Evolutionary conservation across 2,888 invertebrate species (phyloP), one percentile per base, ranked within the genome.

Genomic region (Aporophyla nigra): DNA sequence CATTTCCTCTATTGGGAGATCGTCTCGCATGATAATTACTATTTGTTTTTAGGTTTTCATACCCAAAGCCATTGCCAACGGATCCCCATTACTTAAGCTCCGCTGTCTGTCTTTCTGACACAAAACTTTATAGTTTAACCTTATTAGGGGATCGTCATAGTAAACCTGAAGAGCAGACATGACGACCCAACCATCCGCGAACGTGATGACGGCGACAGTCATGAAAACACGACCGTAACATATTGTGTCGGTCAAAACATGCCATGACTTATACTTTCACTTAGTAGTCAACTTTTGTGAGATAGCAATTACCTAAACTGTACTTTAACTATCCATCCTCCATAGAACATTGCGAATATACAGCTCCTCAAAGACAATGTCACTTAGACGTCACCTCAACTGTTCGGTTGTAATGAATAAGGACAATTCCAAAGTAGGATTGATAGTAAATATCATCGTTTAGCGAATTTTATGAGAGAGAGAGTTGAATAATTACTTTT

Each of bases 351-450:
- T 49, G n/a, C 7, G 21, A 19, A 19, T 24, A 19, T 33, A 74
- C 33, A 33, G 21, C 27, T 71, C 9, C 24, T 67, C 27, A 53
- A 61, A 62, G 67, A 43, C 40, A 63, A 58, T 58, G 63, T 79
- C 68, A 79, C 74, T 63, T 79, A 74, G 43, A 51, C 24, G 21
- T 62, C 43, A 61, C 73, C 79, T 62, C 66, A 62, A 79, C 40
- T 59, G 33, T 53, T 10, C 46, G 6, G 14, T 12, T 40, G 14
- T 80, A 80, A 80, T 69, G 43, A 80, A 74, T 59, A 53, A 80
- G 49, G 40, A 74, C 58, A 14, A 51, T 62, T 61, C 65, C 54
- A 2, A 74, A 65, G n/a, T 43, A 10, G 14, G 2, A 10, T 49
- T 59, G 4, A 19, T 43, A 49, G 21, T 69, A 10, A 65, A 56